Base-by-base conservation (phyloP, 37 sponge, comb jelly and placozoan species). In the Beroe forskalii region DNA sequence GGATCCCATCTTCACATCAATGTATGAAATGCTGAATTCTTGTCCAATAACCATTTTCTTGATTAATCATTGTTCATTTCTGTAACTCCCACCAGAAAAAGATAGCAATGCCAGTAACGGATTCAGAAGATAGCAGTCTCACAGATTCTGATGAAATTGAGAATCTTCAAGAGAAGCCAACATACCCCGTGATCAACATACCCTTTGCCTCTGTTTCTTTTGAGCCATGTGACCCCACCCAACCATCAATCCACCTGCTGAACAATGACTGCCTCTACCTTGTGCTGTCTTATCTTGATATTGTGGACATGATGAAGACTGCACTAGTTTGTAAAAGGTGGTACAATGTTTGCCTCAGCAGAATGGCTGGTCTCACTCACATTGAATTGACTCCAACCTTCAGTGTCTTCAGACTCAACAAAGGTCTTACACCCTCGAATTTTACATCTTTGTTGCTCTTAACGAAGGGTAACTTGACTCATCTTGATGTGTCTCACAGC, bases 331-430 rank as follows among this genome's bases (percentile, higher is more conserved):
- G 86, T 44, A 80, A 80, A 48, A 23, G 86, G 55, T 80, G 86
- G 86, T 80, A 80, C 48, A 80, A 80, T 27, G 24, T 80, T 22
- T 80, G 72, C 32, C 35, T 69, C 72, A 36, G 32, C 39, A 69
- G 32, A 17, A 69, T 69, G 72, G 14, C 33, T 17, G 19, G 27
- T 1, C 17, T 69, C 38, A 4, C 3, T 2, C 27, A 69, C 17
- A 36, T 69, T 35, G 72, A 32, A 6, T 37, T 69, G 17, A 69
- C 27, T 17, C 55, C 86, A 41, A 80, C 44, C n/a, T 80, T 80
- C 86, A 80, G 86, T 44, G 35, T 80, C 1, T 80, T 80, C 86
- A 80, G 55, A 80, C 86, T 80, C 30, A 25, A 41, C 86, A 80
- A 23, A 23, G 14, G 48, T 4, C 30, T 41, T 6, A 38, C 86